Base-by-base conservation (phyloP, 2,888 invertebrate species). In the Pseudeuparius sepicola region DNA sequence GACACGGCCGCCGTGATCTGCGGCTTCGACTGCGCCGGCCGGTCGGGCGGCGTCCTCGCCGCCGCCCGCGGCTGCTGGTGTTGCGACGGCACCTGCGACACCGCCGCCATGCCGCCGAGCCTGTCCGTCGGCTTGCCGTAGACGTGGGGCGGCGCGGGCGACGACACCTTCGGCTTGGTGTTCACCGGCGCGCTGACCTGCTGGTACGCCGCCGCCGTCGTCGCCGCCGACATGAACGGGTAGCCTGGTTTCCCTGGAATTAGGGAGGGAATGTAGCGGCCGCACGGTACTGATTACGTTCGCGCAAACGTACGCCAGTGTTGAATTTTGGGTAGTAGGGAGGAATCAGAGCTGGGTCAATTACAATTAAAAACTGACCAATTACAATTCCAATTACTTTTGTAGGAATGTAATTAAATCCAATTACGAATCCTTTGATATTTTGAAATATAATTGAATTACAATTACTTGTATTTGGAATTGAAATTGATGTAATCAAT, bases 71-170 rank as follows among this genome's bases (percentile, higher is more conserved):
- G 18, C 13, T 24, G 13, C 9, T 14, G 24, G 41, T 31, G 14
- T 51, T 63, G 63, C 20, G 63, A 55, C 12, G 73, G 72, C 18
- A 70, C 69, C 4, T 71, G 70, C 24, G 70, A 63, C 42, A 67
- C 68, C 20, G 34, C 33, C 4, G 39, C 33, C 35, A 72, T 71
- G 10, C 73, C 73, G 24, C 71, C 67, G n/a, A n/a, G n/a, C n/a
- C n/a, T n/a, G n/a, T n/a, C n/a, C 20, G 64, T 65, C 3, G 68
- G 66, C 42, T 80, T 82, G 29, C 79, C 79, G 56, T 82, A 82
- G 41, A 82, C 75, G 31, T 76, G 78, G 32, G 75, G 78, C 27
- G 83, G 82, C 36, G 82, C 81, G 1, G 83, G 83, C 54, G 80
- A 80, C 50, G 80, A 81, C 27, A 82, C 82, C 63, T 78, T 78